phyloP scores from a whole-genome alignment of 2,888 invertebrate species.

The Gibbula magus region DNA sequence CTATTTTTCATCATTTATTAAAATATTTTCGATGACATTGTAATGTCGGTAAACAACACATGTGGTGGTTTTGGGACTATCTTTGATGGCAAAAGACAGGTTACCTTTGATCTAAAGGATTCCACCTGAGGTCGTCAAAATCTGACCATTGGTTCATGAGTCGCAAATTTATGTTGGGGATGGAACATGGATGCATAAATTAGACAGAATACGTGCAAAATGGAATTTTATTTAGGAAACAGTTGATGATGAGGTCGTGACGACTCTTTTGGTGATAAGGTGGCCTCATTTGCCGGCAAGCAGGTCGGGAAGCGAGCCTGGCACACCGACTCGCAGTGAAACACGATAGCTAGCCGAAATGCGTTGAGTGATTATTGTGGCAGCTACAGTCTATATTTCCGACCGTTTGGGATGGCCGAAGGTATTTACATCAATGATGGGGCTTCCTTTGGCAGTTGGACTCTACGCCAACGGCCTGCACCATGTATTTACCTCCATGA shows the following conservation, averaged over 20 bases:
- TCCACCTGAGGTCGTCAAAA: constrained; percentile 4
- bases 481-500: not conserved
- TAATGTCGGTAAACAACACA: not conserved
- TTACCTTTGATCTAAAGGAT: constrained; percentile 18
- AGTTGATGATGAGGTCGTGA: not conserved
- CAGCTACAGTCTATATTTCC: constrained; percentile 23
- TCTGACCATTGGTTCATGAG: constrained; percentile 17
- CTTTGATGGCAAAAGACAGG: constrained; percentile 25
- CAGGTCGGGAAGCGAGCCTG: constrained; percentile 12
- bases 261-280: constrained; percentile 21
- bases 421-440: not conserved
- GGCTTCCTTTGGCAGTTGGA: not conserved
- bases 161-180: constrained; percentile 15
- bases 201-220: not conserved
- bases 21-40: not conserved
- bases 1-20: not conserved
- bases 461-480: not conserved
- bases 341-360: constrained; percentile 10
- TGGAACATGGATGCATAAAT: constrained; percentile 18
- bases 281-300: constrained; percentile 17
- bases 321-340: not conserved
- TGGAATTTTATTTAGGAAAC: not conserved
- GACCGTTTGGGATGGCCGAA: constrained; percentile 12
- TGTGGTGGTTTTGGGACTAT: not conserved
- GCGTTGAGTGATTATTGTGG: constrained; percentile 24